Evolutionary conservation across 2,797 vertebrate species (phyloP).

Genomic region (Emys orbicularis): DNA sequence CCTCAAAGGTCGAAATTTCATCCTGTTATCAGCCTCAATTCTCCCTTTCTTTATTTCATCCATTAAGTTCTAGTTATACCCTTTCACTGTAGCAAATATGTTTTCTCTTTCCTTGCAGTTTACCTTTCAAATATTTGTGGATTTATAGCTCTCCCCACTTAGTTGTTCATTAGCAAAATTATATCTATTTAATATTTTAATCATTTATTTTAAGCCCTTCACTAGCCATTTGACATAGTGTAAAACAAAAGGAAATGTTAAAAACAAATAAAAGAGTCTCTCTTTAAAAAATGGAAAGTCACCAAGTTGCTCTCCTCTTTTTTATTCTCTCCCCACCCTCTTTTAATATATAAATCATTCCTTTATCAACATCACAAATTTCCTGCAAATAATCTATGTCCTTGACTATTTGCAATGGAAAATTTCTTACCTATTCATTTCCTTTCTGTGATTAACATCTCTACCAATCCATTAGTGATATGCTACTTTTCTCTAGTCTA

Average conservation of each 20-base stretch:
- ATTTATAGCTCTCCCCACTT: not conserved
- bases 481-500: not conserved
- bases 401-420: not conserved
- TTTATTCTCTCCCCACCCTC: fast-evolving
- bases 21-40: not conserved
- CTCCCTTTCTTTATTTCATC: not conserved
- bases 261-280: not conserved
- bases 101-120: not conserved
- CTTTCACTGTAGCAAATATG: not conserved
- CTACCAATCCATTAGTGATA: not conserved
- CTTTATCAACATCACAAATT: not conserved
- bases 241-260: not conserved
- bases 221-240: not conserved
- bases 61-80: not conserved
- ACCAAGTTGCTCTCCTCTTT: not conserved
- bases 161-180: not conserved
- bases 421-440: not conserved
- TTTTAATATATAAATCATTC: not conserved
- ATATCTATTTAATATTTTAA: slow-evolving; percentile 2
- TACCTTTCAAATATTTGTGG: not conserved
- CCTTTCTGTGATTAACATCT: not conserved
- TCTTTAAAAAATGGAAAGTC: not conserved
- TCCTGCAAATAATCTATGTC: not conserved
- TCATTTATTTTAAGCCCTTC: not conserved
- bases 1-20: not conserved